A percentile compares a stretch with the other conserved stretches of the same genome.
phyloP scores from a whole-genome alignment of 2,888 invertebrate genomes.

The Diaphora mendica region DNA sequence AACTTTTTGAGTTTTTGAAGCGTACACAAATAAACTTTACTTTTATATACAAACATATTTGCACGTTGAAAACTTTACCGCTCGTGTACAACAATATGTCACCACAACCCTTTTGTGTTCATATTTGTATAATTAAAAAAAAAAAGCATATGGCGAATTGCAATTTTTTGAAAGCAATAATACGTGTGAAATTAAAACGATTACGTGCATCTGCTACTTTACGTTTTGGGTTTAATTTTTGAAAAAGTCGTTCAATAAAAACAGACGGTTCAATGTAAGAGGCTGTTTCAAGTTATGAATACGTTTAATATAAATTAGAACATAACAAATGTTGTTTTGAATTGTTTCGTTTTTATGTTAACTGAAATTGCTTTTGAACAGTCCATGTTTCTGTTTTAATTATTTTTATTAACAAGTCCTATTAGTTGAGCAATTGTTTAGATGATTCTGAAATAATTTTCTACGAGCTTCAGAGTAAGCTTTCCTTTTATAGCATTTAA shows the following conservation, averaged over 20 bases:
- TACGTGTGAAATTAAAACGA: slow-evolving; percentile 14
- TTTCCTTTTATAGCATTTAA: not conserved
- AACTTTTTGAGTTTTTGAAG: not conserved
- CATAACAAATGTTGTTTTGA: not conserved
- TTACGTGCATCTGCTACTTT: slow-evolving; percentile 15
- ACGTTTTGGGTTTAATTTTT: slow-evolving; percentile 19
- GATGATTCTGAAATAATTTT: not conserved
- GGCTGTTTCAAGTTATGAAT: slow-evolving; percentile 9
- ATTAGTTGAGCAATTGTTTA: not conserved
- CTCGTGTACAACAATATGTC: slow-evolving; percentile 20
- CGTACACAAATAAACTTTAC: not conserved
- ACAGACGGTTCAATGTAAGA: slow-evolving; percentile 13
- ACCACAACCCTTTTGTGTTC: slow-evolving; percentile 16
- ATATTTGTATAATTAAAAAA: slow-evolving; percentile 8
- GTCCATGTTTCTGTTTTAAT: not conserved
- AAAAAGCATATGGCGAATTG: slow-evolving; percentile 16
- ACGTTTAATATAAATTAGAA: slow-evolving; percentile 11
- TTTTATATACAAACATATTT: not conserved
- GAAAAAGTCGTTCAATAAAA: slow-evolving; percentile 20
- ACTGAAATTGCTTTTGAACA: not conserved
- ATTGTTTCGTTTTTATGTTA: not conserved
- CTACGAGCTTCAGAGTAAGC: not conserved
- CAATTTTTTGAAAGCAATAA: slow-evolving; percentile 18
- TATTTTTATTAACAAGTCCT: not conserved
- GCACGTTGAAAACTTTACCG: slow-evolving; percentile 22